Base-by-base conservation (phyloP, 2,113 vertebrate species). In the Collichthys lucidus region DNA sequence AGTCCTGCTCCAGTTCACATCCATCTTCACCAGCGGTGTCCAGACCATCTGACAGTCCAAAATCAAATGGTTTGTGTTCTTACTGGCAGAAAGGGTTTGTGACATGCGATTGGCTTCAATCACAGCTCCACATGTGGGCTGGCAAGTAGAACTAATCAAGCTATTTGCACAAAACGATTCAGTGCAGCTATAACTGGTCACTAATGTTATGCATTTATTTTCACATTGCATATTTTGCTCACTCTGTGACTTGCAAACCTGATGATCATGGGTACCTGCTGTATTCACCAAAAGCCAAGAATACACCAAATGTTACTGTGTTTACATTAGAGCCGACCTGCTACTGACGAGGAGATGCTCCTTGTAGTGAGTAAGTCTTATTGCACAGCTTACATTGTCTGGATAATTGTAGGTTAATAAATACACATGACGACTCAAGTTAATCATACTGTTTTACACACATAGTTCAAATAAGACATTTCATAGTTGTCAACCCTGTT, bases 391-490 rank as follows among this genome's bases (percentile, higher is more conserved):
- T 22, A 56, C 29, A 40, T 69, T 74, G 40, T 11, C 22, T 55
- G 46, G 66, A 62, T 68, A 75, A 52, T 44, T 5, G 20, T 10
- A 74, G 29, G 69, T 61, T n/a, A 47, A 82, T 61, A 68, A 75
- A 76, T 59, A 67, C 22, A 80, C 60, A 76, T 8, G 69, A 67
- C 22, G 12, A 26, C 49, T 20, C 47, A 74, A 42, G 24, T 49
- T 15, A 69, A 62, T 15, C 26, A 17, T 11, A 24, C 22, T 24
- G 62, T 40, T 75, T 68, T 49, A 50, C 26, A 12, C 31, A 72
- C n/a, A 26, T 22, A 35, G 62, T 62, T 84, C 35, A 64, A 60
- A 62, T 24, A 68, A 63, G 26, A 79, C 49, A 77, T 84, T 77
- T 63, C 31, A 77, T 53, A 53, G 52, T 62, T 55, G 35, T 89